Evolutionary conservation across 2,113 vertebrate species (phyloP).

Genomic region (Chloropsis hardwickii): DNA sequence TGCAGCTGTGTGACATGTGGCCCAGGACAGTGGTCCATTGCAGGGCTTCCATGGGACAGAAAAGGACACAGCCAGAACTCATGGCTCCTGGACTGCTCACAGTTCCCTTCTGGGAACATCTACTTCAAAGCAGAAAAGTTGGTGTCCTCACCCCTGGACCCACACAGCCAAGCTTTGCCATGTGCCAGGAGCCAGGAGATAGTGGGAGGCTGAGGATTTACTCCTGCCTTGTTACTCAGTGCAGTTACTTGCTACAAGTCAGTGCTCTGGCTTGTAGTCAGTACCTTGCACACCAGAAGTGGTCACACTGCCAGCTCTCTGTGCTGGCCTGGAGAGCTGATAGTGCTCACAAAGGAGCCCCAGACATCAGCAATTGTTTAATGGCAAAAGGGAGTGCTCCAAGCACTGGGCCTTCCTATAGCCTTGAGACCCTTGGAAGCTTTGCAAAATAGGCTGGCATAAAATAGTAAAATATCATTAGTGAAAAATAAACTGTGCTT

Average conservation of each 20-base stretch:
- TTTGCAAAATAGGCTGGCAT: background rate
- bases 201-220: background rate
- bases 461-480: background rate
- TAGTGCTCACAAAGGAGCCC: background rate
- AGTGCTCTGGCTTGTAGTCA: background rate
- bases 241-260: background rate
- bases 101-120: background rate
- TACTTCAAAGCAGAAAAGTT: background rate
- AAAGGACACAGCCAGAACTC: background rate
- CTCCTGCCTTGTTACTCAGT: background rate
- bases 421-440: background rate
- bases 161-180: background rate
- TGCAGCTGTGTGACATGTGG: background rate
- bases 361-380: background rate
- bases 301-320: background rate
- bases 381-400: background rate
- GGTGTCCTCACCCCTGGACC: background rate
- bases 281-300: fast-evolving
- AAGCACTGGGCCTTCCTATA: background rate
- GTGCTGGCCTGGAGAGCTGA: background rate
- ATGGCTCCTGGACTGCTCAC: background rate
- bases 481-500: background rate
- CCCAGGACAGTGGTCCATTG: background rate
- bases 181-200: background rate
- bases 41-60: background rate